A percentile compares a stretch with the other conserved stretches of the same genome.
Conservation (phyloP, 1,140 invertebrate species). For the Xylocopa sonorina region DNA sequence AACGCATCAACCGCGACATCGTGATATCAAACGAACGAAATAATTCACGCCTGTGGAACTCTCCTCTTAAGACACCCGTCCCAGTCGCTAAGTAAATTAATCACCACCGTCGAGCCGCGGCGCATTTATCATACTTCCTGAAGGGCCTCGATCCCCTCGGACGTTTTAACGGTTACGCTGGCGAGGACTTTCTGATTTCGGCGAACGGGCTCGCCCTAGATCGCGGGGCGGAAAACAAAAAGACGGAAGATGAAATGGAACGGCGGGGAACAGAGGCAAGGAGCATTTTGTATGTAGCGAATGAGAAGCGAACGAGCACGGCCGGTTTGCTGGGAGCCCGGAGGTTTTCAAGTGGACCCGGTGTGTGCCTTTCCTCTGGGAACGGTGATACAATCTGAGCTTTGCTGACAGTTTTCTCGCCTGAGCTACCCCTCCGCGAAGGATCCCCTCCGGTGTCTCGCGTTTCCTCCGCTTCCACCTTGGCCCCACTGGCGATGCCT, state of each 20-base stretch:
- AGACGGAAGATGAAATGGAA: conserved; percentile 16
- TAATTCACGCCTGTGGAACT: conserved; percentile 17
- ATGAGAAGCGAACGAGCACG: conserved; percentile 52
- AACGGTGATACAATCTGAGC: conserved; percentile 71
- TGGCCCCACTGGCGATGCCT: no score
- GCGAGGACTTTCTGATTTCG: conserved; percentile 44
- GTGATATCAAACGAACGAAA: background rate
- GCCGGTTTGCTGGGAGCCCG: conserved; percentile 58
- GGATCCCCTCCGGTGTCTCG: conserved; percentile 31
- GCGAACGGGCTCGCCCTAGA: background rate
- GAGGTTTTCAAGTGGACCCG: conserved; percentile 66
- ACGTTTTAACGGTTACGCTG: conserved; percentile 37
- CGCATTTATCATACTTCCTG: conserved; percentile 45
- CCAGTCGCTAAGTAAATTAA: conserved; percentile 43
- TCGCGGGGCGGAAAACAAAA: background rate
- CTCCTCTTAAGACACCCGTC: background rate
- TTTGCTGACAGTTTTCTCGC: conserved; percentile 68
- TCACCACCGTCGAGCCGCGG: conserved; percentile 28
- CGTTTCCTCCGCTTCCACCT: background rate
- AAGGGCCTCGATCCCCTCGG: background rate
- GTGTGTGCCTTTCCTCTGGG: conserved; percentile 65
- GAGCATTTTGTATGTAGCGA: conserved; percentile 48
- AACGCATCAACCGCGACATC: background rate
- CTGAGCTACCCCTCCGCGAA: conserved; percentile 31
- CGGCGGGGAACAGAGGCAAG: conserved; percentile 10